Base-by-base conservation (phyloP, 2,888 invertebrate species). In the Pristionchus entomophagus region DNA sequence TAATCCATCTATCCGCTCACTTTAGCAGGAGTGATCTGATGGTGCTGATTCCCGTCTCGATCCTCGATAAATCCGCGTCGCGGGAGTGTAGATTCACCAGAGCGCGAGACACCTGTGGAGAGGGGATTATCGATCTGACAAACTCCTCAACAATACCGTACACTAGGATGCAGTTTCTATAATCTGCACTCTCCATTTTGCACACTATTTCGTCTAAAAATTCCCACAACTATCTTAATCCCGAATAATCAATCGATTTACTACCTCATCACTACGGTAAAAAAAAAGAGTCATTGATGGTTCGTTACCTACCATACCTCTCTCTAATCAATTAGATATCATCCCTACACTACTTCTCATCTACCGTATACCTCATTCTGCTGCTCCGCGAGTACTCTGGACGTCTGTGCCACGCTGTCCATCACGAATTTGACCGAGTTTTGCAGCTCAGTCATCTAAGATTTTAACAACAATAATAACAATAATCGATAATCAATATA, bases 391-490 rank as follows among this genome's bases (percentile, higher is more conserved):
- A 85, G 59, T 2, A 78, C 62, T 29, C 59, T 17, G 19, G 89
- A 89, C 38, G 89, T 90, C 86, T 93, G 93, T 35, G 91, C 88
- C 26, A 93, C 92, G 53, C 88, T 89, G 88, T 93, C 93, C 90
- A 93, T 92, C 56, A 93, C 90, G 87, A 93, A 93, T 81, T 93
- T 93, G n/a, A 92, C 90, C 35, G 91, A 91, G 83, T 93, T 93
- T 86, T 93, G 93, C 53, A 93, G 88, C 62, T 93, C 93, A 78
- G 90, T 89, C 62, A 93, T 88, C 89, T 92, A 89, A 26, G n/a
- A 84, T 12, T 29, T 5, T 6, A 65, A 29, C 26, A 65, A 56
- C 8, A 65, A 29, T 5, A 65, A 56, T 56, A 56, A 56, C 5
- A 17, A 45, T 22, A n/a, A 73, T 73, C 41, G n/a, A 45, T 41